These are phyloP conservation scores for Callipepla squamata DNA, from an alignment of 2,113 vertebrate species.

Conservation along the genomic window DNA sequence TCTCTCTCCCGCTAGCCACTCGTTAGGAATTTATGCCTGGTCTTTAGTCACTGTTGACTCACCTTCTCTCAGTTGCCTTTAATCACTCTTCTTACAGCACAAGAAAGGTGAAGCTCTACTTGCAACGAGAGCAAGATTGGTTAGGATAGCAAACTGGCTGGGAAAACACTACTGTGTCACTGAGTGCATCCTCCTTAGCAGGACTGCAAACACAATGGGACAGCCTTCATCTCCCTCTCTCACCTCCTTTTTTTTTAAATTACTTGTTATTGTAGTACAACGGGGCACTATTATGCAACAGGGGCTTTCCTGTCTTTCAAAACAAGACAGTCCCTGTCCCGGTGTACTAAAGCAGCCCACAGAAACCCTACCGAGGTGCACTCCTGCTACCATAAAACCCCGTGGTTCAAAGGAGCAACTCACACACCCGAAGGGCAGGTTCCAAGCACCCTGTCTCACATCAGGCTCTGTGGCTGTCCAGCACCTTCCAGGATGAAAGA, in stretches of 20 bases:
- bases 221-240: not conserved
- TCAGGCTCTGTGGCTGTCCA: not conserved
- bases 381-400: not conserved
- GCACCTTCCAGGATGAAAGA: not conserved
- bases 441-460: not conserved
- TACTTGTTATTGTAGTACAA: not conserved
- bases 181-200: not conserved
- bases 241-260: not conserved
- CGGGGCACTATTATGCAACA: not conserved
- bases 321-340: not conserved
- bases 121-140: not conserved
- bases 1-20: constrained; percentile 1
- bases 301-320: constrained; percentile 27
- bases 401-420: not conserved
- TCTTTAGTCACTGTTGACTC: constrained; percentile 42
- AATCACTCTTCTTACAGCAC: not conserved
- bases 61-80: constrained; percentile 27
- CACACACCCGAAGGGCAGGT: not conserved
- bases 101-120: constrained; percentile 13
- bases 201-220: not conserved
- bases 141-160: not conserved
- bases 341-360: not conserved
- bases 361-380: not conserved
- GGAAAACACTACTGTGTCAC: not conserved
- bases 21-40: constrained; percentile 52